Evolutionary conservation across 1,140 invertebrate genomes (phyloP).

Genomic region (Galendromus occidentalis): DNA sequence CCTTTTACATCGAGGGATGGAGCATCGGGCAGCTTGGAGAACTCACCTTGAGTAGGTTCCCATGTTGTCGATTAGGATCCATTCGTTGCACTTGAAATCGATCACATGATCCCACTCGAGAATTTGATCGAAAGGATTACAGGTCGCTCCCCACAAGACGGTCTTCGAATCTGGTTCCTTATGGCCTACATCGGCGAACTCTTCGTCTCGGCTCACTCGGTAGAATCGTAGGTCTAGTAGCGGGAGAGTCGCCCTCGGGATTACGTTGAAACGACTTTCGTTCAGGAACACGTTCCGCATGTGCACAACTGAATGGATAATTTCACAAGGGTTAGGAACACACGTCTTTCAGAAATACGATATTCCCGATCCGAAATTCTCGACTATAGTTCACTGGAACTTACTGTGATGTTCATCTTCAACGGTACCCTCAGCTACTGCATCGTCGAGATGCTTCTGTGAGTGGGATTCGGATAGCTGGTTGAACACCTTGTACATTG

Average conservation of each 20-base stretch:
- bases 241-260: background rate
- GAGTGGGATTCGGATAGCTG: background rate
- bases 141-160: constrained; percentile 4
- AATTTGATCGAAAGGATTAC: constrained; percentile 4
- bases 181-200: background rate
- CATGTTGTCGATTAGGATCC: constrained; percentile 9
- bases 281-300: constrained; percentile 6
- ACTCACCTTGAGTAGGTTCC: constrained; percentile 3
- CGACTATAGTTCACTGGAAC: background rate
- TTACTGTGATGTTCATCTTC: constrained; percentile 1
- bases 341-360: no score
- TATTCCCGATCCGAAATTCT: no score
- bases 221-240: background rate
- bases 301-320: background rate
- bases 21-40: background rate
- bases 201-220: background rate
- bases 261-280: constrained; percentile 1
- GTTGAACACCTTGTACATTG: background rate
- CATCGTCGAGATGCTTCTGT: background rate
- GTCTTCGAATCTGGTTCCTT: background rate
- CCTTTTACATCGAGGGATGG: background rate
- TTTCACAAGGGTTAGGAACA: background rate
- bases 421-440: background rate
- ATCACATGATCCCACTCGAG: background rate
- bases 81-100: background rate